Base-by-base conservation (phyloP, 2,797 vertebrate genomes). In the Gobio occitaniae region DNA sequence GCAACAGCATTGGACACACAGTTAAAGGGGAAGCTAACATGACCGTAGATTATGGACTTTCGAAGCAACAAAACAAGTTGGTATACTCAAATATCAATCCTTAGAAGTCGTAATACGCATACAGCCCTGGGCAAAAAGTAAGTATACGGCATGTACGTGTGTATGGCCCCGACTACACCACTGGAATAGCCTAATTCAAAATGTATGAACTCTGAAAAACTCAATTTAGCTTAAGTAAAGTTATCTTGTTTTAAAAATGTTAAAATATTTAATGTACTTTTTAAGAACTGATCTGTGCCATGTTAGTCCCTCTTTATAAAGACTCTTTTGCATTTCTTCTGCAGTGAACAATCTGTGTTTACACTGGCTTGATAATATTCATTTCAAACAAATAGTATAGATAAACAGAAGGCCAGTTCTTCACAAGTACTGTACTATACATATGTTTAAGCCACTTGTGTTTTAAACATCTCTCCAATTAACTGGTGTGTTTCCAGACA, bases 391-490 rank as follows among this genome's bases (percentile, higher is more conserved):
- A 21, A 32, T 50, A 29, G 17, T 71, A 41, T 32, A 69, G 16
- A 77, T 80, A 70, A 59, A 25, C n/a, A 78, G 52, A 71, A 7
- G 52, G 38, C 16, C n/a, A 48, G 50, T 41, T 61, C 21, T 83
- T 82, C 16, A 82, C 65, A 71, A 29, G 56, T 80, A 4, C 32
- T 44, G 56, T 80, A 4, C 32, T 54, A n/a, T 69, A 15, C 36
- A 74, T 65, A 36, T 81, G 59, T 66, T 85, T 50, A 80, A 54
- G 50, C 44, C 77, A 69, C 77, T 78, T 47, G 54, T 41, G 44
- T 71, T 78, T 78, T 59, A 69, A 75, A 85, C 75, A 86, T 69
- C 66, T n/a, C 50, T 52, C 48, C 38, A 78, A 72, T 86, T 84
- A 82, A 59, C 56, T 66, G 68, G 59, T 71, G 83, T 61, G 41